phyloP scores from a whole-genome alignment of 2,113 vertebrate species.

The Vireo altiloquus region DNA sequence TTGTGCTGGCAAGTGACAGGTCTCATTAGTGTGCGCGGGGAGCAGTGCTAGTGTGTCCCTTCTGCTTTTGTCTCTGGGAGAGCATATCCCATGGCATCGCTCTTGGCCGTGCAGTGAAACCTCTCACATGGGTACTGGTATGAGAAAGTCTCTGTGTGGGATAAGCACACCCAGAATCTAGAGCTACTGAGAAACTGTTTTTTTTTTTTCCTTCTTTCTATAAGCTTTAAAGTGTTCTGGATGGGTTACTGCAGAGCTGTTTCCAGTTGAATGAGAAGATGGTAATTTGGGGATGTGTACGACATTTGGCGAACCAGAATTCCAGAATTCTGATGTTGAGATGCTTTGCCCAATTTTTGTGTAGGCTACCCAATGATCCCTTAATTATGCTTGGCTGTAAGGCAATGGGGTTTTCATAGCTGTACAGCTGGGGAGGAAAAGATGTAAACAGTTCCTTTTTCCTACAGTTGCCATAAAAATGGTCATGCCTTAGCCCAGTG shows the following conservation, averaged over 20 bases:
- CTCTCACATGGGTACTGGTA: accelerated
- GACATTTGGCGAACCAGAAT: not conserved
- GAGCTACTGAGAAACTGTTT: not conserved
- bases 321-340: not conserved
- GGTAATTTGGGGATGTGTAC: not conserved
- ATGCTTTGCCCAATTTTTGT: not conserved
- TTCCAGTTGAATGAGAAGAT: not conserved
- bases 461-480: not conserved
- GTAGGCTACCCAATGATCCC: not conserved
- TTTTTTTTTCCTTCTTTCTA: not conserved
- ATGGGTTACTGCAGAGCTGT: not conserved
- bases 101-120: not conserved
- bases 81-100: not conserved
- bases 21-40: not conserved
- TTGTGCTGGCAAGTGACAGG: not conserved
- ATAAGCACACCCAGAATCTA: not conserved
- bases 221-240: not conserved
- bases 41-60: not conserved
- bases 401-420: not conserved
- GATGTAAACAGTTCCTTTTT: not conserved
- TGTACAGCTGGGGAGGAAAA: not conserved
- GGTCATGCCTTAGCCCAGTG: not conserved
- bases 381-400: not conserved
- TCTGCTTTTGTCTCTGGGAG: not conserved
- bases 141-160: not conserved